A percentile compares a stretch with the other conserved stretches of the same genome.
These are phyloP conservation scores for Axis porcinus DNA, from an alignment of 2,113 vertebrate species.

Conservation along the genomic window DNA sequence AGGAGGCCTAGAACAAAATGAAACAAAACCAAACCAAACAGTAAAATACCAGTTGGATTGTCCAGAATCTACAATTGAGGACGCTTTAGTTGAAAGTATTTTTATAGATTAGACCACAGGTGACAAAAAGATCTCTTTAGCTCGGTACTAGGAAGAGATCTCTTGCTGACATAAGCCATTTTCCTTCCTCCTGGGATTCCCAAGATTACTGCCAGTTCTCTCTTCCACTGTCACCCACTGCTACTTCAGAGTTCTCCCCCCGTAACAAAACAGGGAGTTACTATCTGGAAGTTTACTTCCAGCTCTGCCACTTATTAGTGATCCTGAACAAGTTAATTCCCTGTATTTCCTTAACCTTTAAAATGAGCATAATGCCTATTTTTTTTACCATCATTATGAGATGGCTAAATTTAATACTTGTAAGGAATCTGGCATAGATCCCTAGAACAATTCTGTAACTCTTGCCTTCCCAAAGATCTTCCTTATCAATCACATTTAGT, in stretches of 20 bases:
- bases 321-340: slow-evolving; percentile 8
- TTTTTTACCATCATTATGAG: neutral
- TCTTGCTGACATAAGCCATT: neutral
- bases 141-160: neutral
- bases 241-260: neutral
- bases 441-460: neutral
- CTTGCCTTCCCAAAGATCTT: neutral
- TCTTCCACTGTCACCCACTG: neutral
- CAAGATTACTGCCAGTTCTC: neutral
- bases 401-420: neutral
- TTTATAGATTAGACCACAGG: neutral
- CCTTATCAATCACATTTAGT: neutral
- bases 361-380: neutral
- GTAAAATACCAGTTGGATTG: neutral
- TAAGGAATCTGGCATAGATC: neutral
- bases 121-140: neutral
- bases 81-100: neutral
- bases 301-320: neutral
- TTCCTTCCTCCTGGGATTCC: neutral
- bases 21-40: slow-evolving; percentile 27
- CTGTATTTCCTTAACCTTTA: neutral
- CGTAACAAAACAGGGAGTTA: neutral
- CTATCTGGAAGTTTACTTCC: neutral
- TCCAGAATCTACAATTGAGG: neutral
- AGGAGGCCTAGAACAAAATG: slow-evolving; percentile 86